Base-by-base conservation (phyloP, 2,888 invertebrate species). In the Aproaerema taeniolella region DNA sequence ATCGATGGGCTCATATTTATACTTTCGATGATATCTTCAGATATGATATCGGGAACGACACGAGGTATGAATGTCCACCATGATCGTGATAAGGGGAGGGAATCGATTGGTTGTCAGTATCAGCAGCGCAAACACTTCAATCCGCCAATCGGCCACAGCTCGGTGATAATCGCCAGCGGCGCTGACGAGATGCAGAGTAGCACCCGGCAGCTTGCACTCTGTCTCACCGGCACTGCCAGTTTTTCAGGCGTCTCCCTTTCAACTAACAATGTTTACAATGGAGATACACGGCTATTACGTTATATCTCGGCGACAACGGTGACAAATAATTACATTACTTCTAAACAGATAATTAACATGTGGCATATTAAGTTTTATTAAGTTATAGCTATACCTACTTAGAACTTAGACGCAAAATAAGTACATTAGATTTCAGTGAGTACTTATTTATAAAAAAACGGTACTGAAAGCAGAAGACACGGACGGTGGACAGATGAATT, bases 1-100 rank as follows among this genome's bases (percentile, higher is more conserved):
- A 86, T 86, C 74, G 82, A 86, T 82, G 83, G 80, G 71, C 85
- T 59, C 81, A 80, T 86, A 86, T 86, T 83, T 86, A 86, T 86
- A 86, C 83, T 73, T 82, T 86, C 79, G 67, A 78, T 76, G 71
- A 78, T 82, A 83, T 85, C 85, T 81, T 64, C 61, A 67, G 83
- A 85, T 85, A 86, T 62, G 73, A 73, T 86, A 86, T 85, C 86
- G 78, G 66, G 60, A 66, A 69, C 62, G 77, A 72, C 80, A 70
- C 79, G 74, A 78, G 73, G 77, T 73, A 68, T 68, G 60, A 74
- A 73, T 69, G 77, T 83, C 73, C 83, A 81, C 80, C 82, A 79
- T 81, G 74, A 80, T 79, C 53, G 56, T 70, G 86, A 86, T 86
- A 85, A 86, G 79, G 81, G 58, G 59, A 64, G 67, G 73, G 65